Evolutionary conservation across 2,113 vertebrate genomes (phyloP).

Genomic region (Eonycteris spelaea): DNA sequence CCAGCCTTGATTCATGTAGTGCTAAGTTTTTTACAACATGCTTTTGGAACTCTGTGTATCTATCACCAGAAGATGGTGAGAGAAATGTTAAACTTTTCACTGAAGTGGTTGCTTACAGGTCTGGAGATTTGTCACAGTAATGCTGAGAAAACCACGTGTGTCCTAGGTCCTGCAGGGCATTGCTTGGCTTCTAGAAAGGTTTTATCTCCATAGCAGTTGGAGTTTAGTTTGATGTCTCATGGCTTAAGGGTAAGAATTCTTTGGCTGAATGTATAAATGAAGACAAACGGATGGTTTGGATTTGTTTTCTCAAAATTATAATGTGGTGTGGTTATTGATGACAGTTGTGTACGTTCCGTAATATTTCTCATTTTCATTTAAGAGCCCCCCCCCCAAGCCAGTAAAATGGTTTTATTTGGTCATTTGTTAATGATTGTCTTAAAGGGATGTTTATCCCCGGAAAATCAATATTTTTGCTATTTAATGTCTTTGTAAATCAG

Average conservation of each 20-base stretch:
- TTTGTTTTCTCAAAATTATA: not conserved
- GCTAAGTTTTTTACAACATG: not conserved
- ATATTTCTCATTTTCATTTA: not conserved
- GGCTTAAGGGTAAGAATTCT: not conserved
- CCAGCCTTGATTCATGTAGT: not conserved
- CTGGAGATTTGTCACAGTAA: not conserved
- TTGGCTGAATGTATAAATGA: not conserved
- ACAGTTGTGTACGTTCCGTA: conserved; percentile 7
- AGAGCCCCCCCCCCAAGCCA: not conserved
- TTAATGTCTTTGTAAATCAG: conserved; percentile 11
- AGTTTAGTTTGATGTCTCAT: not conserved
- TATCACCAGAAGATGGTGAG: not conserved
- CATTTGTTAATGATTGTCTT: conserved; percentile 46
- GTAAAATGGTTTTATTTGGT: conserved; percentile 30
- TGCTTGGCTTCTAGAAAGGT: not conserved
- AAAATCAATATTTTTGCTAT: conserved; percentile 32
- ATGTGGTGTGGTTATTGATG: not conserved
- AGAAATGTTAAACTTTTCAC: conserved; percentile 18
- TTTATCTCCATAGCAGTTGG: not conserved
- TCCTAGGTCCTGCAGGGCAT: fast-evolving
- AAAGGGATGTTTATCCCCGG: not conserved
- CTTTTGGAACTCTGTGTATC: conserved; percentile 44
- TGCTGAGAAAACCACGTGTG: not conserved
- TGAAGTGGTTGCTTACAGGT: not conserved
- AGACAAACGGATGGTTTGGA: not conserved